Evolutionary conservation across 2,113 vertebrate genomes (phyloP), one percentile per base, ranked within the genome.

Genomic region (Salvelinus namaycush): DNA sequence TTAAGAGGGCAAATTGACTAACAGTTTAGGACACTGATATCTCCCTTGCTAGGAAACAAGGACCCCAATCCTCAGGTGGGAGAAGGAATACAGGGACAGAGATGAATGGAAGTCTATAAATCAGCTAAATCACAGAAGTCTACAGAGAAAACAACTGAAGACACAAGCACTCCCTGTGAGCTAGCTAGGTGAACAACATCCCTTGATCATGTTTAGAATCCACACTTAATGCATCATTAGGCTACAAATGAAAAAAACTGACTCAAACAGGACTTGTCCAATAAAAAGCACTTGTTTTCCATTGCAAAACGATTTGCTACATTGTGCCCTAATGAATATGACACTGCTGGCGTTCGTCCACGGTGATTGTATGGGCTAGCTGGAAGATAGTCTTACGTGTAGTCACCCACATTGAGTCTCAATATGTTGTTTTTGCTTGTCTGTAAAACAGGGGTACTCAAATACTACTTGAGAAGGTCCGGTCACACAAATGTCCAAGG

Each of bases 51-150:
- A 57, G 18, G 51, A 57, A 6, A 16, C 51, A 39, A 39, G 39
- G 39, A 1, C 12, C 70, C 62, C 62, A 66, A 49, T 34, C 22
- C 44, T 64, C 69, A 13, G 12, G 31, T 12, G 26, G 11, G 29
- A 9, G 62, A 44, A 74, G 49, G 67, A 27, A 77, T 64, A 39
- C 24, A 54, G 68, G 57, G 54, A 76, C 48, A 73, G 74, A 64
- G 59, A 27, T 64, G 14, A 18, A 66, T 16, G 49, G 44, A 29
- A 54, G 64, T 26, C 51, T 20, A 57, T 3, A 16, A 57, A 57
- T 39, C 34, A 39, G 7, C 34, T 39, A 39, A 39, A 39, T 57
- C 51, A 18, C 14, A 14, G 18, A n/a, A n/a, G 51, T 13, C 51
- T 20, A 57, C 13, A 5, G 51, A 16, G 18, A 5, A 16, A 16